phyloP scores from a whole-genome alignment of 2,113 vertebrate genomes.

The Upupa epops region DNA sequence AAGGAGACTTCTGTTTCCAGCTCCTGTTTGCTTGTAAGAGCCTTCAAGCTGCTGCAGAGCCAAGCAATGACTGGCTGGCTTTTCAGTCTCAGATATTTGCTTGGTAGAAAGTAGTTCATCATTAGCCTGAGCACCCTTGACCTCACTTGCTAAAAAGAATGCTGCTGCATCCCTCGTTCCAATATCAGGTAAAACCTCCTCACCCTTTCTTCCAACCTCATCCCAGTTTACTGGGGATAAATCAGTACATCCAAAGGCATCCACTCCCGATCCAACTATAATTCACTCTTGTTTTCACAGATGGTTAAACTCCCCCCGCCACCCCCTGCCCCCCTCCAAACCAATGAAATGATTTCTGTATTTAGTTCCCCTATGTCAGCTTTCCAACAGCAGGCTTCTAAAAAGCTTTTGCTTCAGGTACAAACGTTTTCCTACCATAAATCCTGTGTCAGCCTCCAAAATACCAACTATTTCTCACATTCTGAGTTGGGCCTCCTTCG shows the following conservation, averaged over 20 bases:
- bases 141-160: constrained; percentile 12
- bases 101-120: neutral
- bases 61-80: constrained; percentile 24
- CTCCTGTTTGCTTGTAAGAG: constrained; percentile 42
- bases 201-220: neutral
- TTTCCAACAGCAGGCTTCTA: neutral
- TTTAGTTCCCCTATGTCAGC: neutral
- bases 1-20: constrained; percentile 27
- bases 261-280: neutral
- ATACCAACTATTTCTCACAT: neutral
- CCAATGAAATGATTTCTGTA: neutral
- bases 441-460: neutral
- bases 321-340: neutral
- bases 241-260: neutral
- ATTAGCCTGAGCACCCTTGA: neutral
- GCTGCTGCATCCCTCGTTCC: neutral
- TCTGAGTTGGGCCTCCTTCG: neutral
- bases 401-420: neutral
- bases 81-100: neutral
- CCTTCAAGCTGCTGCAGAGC: constrained; percentile 18
- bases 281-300: neutral
- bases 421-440: neutral
- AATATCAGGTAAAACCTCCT: neutral
- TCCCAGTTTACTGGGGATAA: neutral
- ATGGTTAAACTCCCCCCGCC: neutral